These are phyloP conservation scores for Tupiocoris notatus DNA, from an alignment of 2,888 invertebrate species.

Conservation along the genomic window DNA sequence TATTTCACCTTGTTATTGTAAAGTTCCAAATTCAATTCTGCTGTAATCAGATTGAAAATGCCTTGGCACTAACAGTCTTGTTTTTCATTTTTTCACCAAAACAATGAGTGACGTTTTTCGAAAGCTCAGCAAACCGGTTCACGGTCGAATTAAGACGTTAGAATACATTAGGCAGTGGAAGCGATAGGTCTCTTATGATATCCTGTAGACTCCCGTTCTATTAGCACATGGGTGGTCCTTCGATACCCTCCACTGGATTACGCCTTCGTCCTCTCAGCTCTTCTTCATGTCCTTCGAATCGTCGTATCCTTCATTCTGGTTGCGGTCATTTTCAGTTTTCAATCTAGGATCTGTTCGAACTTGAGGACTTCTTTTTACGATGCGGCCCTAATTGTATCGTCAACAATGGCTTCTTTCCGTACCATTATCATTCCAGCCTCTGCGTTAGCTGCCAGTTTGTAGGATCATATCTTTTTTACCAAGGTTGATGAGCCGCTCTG, in stretches of 20 bases:
- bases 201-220: background rate
- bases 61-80: no score
- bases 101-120: no score
- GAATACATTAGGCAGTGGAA: conserved; percentile 39
- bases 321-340: no score
- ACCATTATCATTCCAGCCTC: no score
- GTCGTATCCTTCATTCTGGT: no score
- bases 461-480: background rate
- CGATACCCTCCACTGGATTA: conserved; percentile 19
- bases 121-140: conserved; percentile 13
- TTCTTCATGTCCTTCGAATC: background rate
- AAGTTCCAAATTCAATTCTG: no score
- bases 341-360: background rate
- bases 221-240: background rate
- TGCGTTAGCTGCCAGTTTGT: background rate
- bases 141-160: conserved; percentile 44
- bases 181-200: background rate
- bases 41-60: no score
- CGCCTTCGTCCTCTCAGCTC: conserved; percentile 1
- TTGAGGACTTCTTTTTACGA: background rate
- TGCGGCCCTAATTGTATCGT: background rate
- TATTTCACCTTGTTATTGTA: no score
- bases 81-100: no score
- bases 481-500: background rate
- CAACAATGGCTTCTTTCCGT: background rate